Percentiles rank a stretch among this genome's conserved stretches.
These are phyloP conservation scores for Fundulus diaphanus DNA, from an alignment of 2,797 vertebrate genomes.

Conservation along the genomic window DNA sequence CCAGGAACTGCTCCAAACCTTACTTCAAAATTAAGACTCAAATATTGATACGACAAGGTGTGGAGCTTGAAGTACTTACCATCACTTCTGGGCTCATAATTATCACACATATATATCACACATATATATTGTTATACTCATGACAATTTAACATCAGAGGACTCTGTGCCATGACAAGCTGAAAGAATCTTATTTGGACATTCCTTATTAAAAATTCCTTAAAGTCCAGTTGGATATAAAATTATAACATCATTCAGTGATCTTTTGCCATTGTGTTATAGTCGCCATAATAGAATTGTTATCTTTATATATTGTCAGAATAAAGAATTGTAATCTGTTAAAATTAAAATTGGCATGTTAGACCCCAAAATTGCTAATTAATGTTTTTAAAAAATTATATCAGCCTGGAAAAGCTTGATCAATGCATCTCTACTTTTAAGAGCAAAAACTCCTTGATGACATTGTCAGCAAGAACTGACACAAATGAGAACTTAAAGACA, in stretches of 20 bases:
- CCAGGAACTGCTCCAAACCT: background rate
- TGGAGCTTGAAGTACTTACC: background rate
- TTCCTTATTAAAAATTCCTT: background rate
- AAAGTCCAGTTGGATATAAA: background rate
- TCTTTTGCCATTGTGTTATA: background rate
- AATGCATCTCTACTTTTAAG: background rate
- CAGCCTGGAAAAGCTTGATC: background rate
- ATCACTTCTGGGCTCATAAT: background rate
- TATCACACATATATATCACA: too few relatives aligned
- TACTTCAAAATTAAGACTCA: background rate
- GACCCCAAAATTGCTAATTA: background rate
- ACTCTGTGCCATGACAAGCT: background rate
- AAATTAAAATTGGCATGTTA: background rate
- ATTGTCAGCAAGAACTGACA: constrained; percentile 33
- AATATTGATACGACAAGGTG: background rate
- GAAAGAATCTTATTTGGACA: background rate
- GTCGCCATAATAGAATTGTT: background rate
- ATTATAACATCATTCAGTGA: background rate
- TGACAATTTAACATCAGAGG: background rate
- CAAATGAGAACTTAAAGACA: constrained; percentile 50
- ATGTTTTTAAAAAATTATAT: background rate
- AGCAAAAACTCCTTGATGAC: constrained; percentile 7
- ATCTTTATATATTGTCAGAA: too few relatives aligned
- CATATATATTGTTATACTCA: too few relatives aligned
- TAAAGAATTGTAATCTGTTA: background rate